Evolutionary conservation across 2,888 invertebrate genomes (phyloP).

Genomic region (Drosophila buzzatii): DNA sequence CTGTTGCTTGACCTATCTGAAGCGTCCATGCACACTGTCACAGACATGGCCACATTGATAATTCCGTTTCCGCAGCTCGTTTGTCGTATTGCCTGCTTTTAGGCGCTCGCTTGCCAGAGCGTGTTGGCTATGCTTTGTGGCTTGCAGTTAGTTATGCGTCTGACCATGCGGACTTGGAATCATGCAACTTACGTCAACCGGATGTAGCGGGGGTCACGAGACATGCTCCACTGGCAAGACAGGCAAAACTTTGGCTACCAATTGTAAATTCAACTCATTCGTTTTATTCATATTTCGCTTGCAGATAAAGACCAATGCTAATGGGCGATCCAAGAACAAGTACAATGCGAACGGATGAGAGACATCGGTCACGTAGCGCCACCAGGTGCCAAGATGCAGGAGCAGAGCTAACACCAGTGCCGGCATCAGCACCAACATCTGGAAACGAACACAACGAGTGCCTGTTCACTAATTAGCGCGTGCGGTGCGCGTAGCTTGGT

Average conservation of each 20-base stretch:
- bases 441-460: slow-evolving; percentile 8
- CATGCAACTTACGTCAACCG: slow-evolving; percentile 8
- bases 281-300: slow-evolving; percentile 55
- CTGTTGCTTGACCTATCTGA: slow-evolving; percentile 62
- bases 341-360: slow-evolving; percentile 3
- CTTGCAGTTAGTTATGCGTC: slow-evolving; percentile 28
- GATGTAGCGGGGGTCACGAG: slow-evolving; percentile 16
- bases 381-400: slow-evolving; percentile 15
- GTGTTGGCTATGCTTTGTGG: slow-evolving; percentile 25
- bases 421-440: neutral
- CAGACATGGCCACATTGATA: slow-evolving; percentile 47
- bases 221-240: slow-evolving; percentile 15
- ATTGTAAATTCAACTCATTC: slow-evolving; percentile 51
- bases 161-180: slow-evolving; percentile 12
- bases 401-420: slow-evolving; percentile 2
- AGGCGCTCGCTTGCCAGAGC: slow-evolving; percentile 17
- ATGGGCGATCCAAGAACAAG: slow-evolving; percentile 9
- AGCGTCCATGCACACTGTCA: slow-evolving; percentile 12
- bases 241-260: slow-evolving; percentile 21
- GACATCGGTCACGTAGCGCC: slow-evolving; percentile 37
- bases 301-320: slow-evolving; percentile 38
- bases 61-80: slow-evolving; percentile 60
- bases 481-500: slow-evolving; percentile 20
- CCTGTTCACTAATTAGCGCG: slow-evolving; percentile 48
- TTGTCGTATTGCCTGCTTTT: slow-evolving; percentile 49